phyloP scores from a whole-genome alignment of 2,888 invertebrate species.

The Cataglyphis rosenhaueri region DNA sequence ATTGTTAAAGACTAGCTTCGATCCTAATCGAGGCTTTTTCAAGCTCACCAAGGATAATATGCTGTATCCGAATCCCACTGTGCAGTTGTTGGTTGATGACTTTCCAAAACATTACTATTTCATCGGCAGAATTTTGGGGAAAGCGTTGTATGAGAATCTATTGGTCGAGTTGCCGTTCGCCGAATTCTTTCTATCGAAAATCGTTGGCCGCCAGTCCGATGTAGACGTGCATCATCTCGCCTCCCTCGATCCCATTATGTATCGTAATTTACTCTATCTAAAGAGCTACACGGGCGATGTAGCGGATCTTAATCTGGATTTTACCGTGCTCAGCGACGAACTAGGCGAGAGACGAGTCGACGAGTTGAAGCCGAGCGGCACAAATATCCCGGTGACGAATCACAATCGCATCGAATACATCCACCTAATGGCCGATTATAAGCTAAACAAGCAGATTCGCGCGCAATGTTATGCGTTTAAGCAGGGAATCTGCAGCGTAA shows the following conservation, averaged over 20 bases:
- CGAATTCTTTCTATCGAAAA: conserved; percentile 96
- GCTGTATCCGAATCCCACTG: conserved; percentile 98
- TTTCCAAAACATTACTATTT: conserved; percentile 97
- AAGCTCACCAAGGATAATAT: conserved; percentile 95
- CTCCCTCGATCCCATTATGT: conserved; percentile 96
- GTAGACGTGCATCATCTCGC: conserved; percentile 97
- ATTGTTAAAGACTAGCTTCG: conserved; percentile 97
- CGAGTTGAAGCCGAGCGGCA: conserved; percentile 96
- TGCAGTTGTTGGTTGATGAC: conserved; percentile 93
- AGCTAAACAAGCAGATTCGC: conserved; percentile 95
- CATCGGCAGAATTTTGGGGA: conserved; percentile 95
- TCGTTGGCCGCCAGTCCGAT: conserved; percentile 91
- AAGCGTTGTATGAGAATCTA: conserved; percentile 98
- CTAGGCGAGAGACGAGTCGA: conserved; percentile 95
- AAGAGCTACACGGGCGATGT: conserved; percentile 95
- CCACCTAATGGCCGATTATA: conserved; percentile 97
- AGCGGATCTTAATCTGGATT: conserved; percentile 95
- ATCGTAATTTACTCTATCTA: conserved; percentile 95
- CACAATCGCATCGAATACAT: conserved; percentile 98
- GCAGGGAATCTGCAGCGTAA: conserved; percentile 95
- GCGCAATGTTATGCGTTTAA: conserved; percentile 95
- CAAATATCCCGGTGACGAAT: conserved; percentile 95
- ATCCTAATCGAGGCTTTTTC: conserved; percentile 98
- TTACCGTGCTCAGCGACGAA: conserved; percentile 95
- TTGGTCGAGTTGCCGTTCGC: conserved; percentile 98